These are phyloP conservation scores for Atlantisia rogersi DNA, from an alignment of 2,113 vertebrate genomes.

Conservation along the genomic window DNA sequence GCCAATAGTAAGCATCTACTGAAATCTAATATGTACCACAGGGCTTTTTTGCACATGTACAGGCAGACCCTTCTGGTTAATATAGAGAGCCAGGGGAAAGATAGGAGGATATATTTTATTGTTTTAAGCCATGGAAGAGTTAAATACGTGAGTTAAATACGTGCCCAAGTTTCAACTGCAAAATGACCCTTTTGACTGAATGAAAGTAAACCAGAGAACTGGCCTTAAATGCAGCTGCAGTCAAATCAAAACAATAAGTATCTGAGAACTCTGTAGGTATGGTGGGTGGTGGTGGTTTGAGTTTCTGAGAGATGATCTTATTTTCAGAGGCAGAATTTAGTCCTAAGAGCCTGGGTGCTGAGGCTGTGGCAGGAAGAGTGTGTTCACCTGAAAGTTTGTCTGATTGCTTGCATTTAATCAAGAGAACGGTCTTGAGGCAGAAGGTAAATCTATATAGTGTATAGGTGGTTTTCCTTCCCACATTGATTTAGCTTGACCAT, in stretches of 20 bases:
- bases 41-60: not conserved
- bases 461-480: not conserved
- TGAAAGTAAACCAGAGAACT: not conserved
- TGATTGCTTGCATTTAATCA: constrained; percentile 25
- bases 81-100: not conserved
- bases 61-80: constrained; percentile 15
- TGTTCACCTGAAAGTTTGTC: not conserved
- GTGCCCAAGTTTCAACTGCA: not conserved
- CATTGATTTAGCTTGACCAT: not conserved
- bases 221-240: not conserved
- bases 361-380: not conserved
- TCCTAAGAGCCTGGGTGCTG: not conserved
- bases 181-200: not conserved
- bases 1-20: constrained; percentile 45
- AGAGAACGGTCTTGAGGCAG: constrained; percentile 9
- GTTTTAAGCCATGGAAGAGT: not conserved
- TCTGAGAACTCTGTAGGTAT: not conserved
- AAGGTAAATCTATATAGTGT: not conserved
- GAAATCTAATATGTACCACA: constrained; percentile 6
- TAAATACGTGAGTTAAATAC: not conserved
- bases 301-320: not conserved
- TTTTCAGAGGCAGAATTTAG: not conserved
- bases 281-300: not conserved
- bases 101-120: not conserved
- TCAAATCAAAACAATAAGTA: not conserved